Base-by-base conservation (phyloP, 2,797 vertebrate species). In the Neomorphus geoffroyi region DNA sequence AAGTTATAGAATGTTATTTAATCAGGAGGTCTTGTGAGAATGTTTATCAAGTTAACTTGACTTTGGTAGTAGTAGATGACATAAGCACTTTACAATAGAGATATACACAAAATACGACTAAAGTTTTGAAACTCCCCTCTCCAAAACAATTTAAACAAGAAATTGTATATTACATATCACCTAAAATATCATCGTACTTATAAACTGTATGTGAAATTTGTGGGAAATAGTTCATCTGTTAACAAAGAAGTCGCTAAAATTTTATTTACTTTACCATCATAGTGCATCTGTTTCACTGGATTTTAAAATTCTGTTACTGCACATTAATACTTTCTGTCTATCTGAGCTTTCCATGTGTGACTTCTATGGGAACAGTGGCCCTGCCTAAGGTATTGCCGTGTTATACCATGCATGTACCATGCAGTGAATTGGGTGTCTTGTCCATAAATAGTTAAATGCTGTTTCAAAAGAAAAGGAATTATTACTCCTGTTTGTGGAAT, bases 31-130 rank as follows among this genome's bases (percentile, higher is more conserved):
- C 56, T 90, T 91, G 66, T 83, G 64, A 93, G 51, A 73, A 81
- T 86, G 85, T 93, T 96, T 92, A 95, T 72, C 66, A 90, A 86
- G 66, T 66, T 90, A 91, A 32, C 48, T 75, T 72, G 28, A 84
- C 54, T 81, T 83, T 81, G 41, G 57, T 64, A 93, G 81, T 84
- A 90, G 45, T n/a, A 91, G 87, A 58, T 70, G 81, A 81, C 13
- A n/a, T 37, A 73, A 90, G 70, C 56, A 73, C 30, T 92, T 88
- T 53, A 46, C 54, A 88, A 32, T 13, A 93, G 54, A 91, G 90
- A 50, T 14, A 61, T 33, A 57, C 11, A 61, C 18, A 88, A 78
- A 93, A 88, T 56, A 83, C 18, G 39, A 43, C 14, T 91, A 33
- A 79, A 75, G 18, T n/a, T 79, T 92, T 80, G 43, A 62, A 88